Percentiles rank a stretch among this genome's conserved stretches.
Conservation (phyloP, 2,113 vertebrate species). For the Ornithorhynchus anatinus region DNA sequence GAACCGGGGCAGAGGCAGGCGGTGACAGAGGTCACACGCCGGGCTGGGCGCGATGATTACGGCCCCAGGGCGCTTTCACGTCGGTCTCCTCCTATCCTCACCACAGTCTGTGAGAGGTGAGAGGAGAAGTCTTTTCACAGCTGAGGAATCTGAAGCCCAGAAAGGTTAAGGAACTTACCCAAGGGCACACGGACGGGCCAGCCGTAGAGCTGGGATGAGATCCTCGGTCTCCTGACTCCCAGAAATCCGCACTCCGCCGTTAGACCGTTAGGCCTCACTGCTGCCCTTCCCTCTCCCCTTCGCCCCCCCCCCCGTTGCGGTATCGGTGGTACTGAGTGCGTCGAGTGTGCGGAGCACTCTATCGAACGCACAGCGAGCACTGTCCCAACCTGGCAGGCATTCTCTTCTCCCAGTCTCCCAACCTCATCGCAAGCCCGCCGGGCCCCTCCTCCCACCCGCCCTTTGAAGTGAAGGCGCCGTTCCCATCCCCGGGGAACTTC, state of each 20-base stretch:
- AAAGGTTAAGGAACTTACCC: background rate
- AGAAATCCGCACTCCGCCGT: background rate
- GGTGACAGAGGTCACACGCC: no score
- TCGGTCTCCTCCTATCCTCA: accelerated
- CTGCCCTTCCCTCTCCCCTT: no score
- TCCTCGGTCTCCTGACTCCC: background rate
- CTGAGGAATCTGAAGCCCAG: background rate
- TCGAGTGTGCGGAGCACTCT: background rate
- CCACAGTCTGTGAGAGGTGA: background rate
- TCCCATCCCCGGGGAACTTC: background rate
- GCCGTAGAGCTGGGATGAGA: background rate
- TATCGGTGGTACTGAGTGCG: no score
- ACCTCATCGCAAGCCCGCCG: background rate
- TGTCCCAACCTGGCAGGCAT: background rate
- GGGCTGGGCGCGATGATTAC: no score
- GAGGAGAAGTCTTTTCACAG: background rate
- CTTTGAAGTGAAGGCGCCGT: background rate
- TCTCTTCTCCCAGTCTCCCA: background rate
- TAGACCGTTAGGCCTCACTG: no score
- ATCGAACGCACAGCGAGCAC: background rate
- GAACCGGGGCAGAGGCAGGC: no score
- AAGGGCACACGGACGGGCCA: background rate
- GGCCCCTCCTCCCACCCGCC: background rate
- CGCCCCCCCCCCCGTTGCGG: no score
- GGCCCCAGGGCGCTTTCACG: no score